phyloP scores from a whole-genome alignment of 2,113 vertebrate species.

The Nesoenas mayeri region DNA sequence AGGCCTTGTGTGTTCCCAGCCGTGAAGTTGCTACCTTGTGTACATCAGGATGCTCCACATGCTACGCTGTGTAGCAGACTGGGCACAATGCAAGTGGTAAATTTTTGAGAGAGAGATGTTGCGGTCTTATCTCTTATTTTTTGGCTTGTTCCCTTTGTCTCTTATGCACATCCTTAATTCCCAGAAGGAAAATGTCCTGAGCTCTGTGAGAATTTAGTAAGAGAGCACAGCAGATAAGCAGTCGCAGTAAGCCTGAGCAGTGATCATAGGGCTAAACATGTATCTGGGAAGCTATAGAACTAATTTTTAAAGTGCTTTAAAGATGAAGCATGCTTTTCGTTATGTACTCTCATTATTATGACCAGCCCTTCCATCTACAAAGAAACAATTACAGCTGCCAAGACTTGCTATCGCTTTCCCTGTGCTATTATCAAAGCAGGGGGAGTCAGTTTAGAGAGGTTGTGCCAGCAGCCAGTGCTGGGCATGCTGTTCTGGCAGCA shows the following conservation, averaged over 20 bases:
- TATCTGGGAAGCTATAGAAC: background rate
- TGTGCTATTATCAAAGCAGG: fast-evolving
- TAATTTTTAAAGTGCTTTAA: background rate
- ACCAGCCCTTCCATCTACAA: background rate
- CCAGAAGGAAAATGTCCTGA: background rate
- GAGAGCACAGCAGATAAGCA: background rate
- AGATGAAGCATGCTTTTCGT: background rate
- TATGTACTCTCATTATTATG: background rate
- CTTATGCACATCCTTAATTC: background rate
- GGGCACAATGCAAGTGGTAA: background rate
- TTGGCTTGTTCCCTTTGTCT: background rate
- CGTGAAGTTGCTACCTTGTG: background rate
- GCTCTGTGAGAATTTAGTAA: background rate
- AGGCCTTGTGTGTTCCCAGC: background rate
- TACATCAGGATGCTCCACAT: background rate
- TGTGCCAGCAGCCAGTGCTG: background rate
- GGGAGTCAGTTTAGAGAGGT: background rate
- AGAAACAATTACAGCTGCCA: background rate
- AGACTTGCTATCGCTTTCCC: background rate
- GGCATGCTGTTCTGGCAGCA: background rate
- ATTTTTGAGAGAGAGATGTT: background rate
- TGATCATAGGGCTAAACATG: background rate
- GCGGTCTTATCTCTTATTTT: background rate
- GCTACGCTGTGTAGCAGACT: background rate
- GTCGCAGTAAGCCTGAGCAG: background rate